Percentiles rank a stretch among this genome's conserved stretches.
Evolutionary conservation across 2,797 vertebrate species (phyloP).

Genomic region (Myoxocephalus aenaeus): DNA sequence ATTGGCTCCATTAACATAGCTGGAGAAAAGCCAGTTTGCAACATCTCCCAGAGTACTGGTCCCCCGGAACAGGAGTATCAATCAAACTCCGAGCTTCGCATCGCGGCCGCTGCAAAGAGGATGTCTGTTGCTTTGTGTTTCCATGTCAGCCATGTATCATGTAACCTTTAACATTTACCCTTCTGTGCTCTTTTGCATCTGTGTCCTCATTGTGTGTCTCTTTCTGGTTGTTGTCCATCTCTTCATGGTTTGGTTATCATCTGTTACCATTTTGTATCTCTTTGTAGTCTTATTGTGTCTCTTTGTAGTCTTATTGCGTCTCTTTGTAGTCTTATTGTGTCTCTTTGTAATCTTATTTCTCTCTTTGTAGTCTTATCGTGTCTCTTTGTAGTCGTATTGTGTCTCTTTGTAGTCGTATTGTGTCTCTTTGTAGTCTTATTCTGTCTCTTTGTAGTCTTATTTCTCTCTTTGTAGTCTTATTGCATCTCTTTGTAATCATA

Average conservation of each 20-base stretch:
- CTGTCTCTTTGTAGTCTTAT: too few relatives aligned
- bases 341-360: too few relatives aligned
- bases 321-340: too few relatives aligned
- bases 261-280: neutral
- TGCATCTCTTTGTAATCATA: too few relatives aligned
- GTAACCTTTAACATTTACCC: neutral
- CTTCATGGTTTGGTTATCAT: neutral
- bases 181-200: neutral
- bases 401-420: neutral
- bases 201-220: neutral
- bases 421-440: neutral
- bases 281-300: neutral
- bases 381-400: neutral
- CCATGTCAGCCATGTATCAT: neutral
- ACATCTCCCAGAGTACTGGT: conserved; percentile 16
- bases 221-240: neutral
- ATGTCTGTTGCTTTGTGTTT: neutral
- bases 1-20: conserved; percentile 9
- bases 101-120: neutral
- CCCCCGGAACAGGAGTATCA: conserved; percentile 9
- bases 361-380: neutral
- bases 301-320: neutral
- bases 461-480: too few relatives aligned
- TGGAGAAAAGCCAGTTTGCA: neutral
- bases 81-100: neutral